Percentiles rank a stretch among this genome's conserved stretches.
Evolutionary conservation across 2,888 invertebrate genomes (phyloP).

Genomic region (Deladenus siricidicola): DNA sequence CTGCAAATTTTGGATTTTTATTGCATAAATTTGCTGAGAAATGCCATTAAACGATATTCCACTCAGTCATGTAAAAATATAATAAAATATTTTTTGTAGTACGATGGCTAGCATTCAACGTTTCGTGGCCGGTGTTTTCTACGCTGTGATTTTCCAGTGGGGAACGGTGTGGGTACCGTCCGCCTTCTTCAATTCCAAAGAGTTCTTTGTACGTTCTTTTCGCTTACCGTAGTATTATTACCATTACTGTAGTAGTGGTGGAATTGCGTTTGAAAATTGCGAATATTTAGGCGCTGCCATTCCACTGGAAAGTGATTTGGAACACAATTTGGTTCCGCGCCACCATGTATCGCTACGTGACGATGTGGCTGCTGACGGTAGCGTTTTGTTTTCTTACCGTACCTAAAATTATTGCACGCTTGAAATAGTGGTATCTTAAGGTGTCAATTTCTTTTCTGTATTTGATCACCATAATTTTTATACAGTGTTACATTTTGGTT

Average conservation of each 20-base stretch:
- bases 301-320: conserved; percentile 51
- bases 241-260: not conserved
- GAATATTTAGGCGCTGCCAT: conserved; percentile 34
- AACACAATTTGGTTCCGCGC: conserved; percentile 51
- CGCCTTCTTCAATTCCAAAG: conserved; percentile 63
- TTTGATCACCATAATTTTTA: too few species aligned
- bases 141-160: conserved; percentile 48
- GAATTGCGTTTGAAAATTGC: too few species aligned
- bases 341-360: conserved; percentile 77
- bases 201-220: conserved; percentile 56
- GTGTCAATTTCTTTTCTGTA: too few species aligned
- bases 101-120: conserved; percentile 46
- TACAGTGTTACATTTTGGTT: conserved; percentile 7
- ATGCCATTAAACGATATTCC: too few species aligned
- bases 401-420: too few species aligned
- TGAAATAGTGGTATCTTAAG: too few species aligned
- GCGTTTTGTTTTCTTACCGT: conserved; percentile 35
- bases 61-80: too few species aligned
- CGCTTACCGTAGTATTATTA: not conserved
- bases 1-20: too few species aligned
- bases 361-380: conserved; percentile 77
- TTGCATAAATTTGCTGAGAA: too few species aligned
- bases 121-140: conserved; percentile 47
- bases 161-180: conserved; percentile 68
- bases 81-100: too few species aligned